Evolutionary conservation across 2,888 invertebrate species (phyloP), one percentile per base, ranked within the genome.

Genomic region (Melieria crassipennis): DNA sequence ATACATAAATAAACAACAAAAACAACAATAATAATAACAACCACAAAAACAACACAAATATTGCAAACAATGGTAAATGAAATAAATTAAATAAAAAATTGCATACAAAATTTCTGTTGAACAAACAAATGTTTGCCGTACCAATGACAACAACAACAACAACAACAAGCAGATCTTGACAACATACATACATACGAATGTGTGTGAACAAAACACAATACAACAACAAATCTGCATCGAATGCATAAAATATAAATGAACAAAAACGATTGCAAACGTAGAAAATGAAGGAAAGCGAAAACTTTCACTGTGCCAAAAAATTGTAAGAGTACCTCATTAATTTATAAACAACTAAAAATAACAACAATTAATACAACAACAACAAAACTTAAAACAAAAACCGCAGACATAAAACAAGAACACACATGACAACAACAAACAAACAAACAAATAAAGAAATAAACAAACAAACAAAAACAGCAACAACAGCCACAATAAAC

Each of bases 311-410:
- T 92, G 92, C 92, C 92, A 92, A 92, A 30, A 30, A 30, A 87
- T 91, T 92, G 89, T 84, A 90, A 89, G 75, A 91, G 91, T 92
- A 92, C 92, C 92, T 92, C 92, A 92, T 91, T 89, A 90, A 88
- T 82, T 85, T 80, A 81, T 80, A 80, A 81, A 73, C 70, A 76
- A 74, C 74, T 65, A 67, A 74, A 75, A 75, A 63, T 13, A 64
- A 74, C 60, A 42, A 72, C 58, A 64, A 71, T 50, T 43, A 71
- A 65, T 69, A n/a, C 63, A 71, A 71, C 70, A 73, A 64, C 63
- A 70, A 74, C 69, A 72, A 72, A 74, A 66, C 65, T 69, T 70
- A 52, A 65, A 16, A 13, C 67, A 60, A 72, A 70, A 65, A 61
- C 16, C 11, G 45, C 46, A 58, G n/a, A 72, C 13, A 52, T 16